These are phyloP conservation scores for Dryadula phaetusa DNA, from an alignment of 2,888 invertebrate genomes.

Conservation along the genomic window DNA sequence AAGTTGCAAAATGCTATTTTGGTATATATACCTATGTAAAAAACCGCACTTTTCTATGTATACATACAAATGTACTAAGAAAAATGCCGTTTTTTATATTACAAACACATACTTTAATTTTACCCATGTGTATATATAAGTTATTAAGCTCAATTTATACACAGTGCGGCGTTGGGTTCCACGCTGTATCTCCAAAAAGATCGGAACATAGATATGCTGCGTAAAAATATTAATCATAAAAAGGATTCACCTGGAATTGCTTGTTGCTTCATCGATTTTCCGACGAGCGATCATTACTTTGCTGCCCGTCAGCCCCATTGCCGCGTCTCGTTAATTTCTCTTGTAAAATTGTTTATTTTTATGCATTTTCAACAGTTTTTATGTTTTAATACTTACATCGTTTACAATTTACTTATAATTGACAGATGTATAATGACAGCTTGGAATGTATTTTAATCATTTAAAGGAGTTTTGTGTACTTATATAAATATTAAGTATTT, in stretches of 20 bases:
- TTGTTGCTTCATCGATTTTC: constrained; percentile 66
- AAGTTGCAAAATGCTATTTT: no score
- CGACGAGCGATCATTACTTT: constrained; percentile 54
- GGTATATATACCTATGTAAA: no score
- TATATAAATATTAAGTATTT: background rate
- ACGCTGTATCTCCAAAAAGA: background rate
- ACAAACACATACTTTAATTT: no score
- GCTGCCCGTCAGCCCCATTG: constrained; percentile 60
- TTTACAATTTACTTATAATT: constrained; percentile 11
- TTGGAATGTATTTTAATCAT: constrained; percentile 1
- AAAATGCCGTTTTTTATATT: no score
- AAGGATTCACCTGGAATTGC: constrained; percentile 68
- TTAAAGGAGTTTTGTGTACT: background rate
- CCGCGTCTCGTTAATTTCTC: constrained; percentile 35
- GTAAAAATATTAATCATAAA: no score
- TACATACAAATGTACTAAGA: no score
- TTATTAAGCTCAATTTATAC: background rate
- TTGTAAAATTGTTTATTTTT: constrained; percentile 15
- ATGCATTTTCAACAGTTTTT: constrained; percentile 19
- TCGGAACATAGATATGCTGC: background rate
- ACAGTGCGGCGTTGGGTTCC: background rate
- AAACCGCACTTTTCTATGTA: no score
- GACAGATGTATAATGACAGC: constrained; percentile 4
- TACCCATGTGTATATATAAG: no score
- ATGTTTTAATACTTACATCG: constrained; percentile 19